A percentile compares a stretch with the other conserved stretches of the same genome.
phyloP scores from a whole-genome alignment of 2,113 vertebrate genomes.

The Cromileptes altivelis region DNA sequence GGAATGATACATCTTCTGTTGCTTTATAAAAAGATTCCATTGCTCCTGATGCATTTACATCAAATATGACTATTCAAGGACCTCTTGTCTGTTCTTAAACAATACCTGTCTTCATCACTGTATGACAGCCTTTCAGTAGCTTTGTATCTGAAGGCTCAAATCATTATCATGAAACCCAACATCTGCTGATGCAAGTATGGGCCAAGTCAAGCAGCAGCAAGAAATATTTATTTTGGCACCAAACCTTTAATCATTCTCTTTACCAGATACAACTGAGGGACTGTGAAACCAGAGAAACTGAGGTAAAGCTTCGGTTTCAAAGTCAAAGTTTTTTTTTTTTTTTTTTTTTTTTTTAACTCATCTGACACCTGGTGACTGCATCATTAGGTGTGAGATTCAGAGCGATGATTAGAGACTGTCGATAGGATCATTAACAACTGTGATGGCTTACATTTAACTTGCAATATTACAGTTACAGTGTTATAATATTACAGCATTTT shows the following conservation, averaged over 20 bases:
- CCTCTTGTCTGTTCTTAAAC: not conserved
- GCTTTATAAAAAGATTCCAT: not conserved
- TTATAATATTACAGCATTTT: not conserved
- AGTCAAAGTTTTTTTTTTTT: not conserved
- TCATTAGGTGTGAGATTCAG: conserved; percentile 13
- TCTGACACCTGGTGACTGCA: conserved; percentile 18
- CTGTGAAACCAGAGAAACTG: conserved; percentile 50
- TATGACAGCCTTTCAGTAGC: conserved; percentile 9
- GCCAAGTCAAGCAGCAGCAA: conserved; percentile 59
- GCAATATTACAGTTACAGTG: not conserved
- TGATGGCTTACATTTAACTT: not conserved
- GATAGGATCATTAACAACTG: not conserved
- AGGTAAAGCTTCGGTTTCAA: conserved; percentile 44
- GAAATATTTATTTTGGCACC: conserved; percentile 67
- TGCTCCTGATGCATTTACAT: not conserved
- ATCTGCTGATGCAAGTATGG: conserved; percentile 62
- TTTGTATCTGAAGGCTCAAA: conserved; percentile 35
- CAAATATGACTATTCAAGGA: not conserved
- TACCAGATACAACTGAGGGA: conserved; percentile 47
- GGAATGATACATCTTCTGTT: not conserved
- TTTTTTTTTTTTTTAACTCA: not conserved
- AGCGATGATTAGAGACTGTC: not conserved
- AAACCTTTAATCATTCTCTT: conserved; percentile 61
- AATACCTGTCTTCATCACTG: conserved; percentile 4
- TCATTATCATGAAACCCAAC: conserved; percentile 51